phyloP scores from a whole-genome alignment of 2,797 vertebrate genomes.

The Tenualosa thibaudeaui region DNA sequence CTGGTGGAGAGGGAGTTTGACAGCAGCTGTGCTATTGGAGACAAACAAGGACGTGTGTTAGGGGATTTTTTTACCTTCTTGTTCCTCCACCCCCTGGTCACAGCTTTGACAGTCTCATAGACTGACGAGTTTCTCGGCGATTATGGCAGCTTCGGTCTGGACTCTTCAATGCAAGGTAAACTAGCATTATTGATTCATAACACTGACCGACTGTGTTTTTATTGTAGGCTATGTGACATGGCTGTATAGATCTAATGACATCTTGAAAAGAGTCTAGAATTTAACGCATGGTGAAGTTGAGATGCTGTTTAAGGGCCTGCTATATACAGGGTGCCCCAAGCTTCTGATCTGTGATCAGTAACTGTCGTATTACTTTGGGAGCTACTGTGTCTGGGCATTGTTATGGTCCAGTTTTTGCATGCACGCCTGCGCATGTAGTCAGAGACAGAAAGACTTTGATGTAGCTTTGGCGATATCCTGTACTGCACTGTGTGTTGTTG shows the following conservation, averaged over 20 bases:
- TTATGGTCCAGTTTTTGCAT: slow-evolving; percentile 13
- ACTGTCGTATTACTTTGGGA: background rate
- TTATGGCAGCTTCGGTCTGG: slow-evolving; percentile 61
- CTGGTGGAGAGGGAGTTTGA: slow-evolving; percentile 70
- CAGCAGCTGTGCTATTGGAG: slow-evolving; percentile 67
- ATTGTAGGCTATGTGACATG: background rate
- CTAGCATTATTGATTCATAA: background rate
- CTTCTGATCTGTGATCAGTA: background rate
- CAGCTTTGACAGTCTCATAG: slow-evolving; percentile 37
- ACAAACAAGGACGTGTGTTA: slow-evolving; percentile 63
- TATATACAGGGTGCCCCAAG: background rate
- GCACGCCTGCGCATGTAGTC: slow-evolving; percentile 4
- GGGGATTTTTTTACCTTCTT: slow-evolving; percentile 41
- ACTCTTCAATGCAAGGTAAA: slow-evolving; percentile 62
- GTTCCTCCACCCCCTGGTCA: slow-evolving; percentile 19
- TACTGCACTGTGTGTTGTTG: background rate
- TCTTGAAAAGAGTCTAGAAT: background rate
- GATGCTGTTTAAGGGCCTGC: background rate
- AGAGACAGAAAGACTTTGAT: no score
- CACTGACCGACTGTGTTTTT: background rate
- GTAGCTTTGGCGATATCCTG: background rate
- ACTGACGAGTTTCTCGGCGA: slow-evolving; percentile 44
- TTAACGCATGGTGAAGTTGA: background rate
- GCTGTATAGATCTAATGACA: background rate
- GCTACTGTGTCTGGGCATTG: background rate